A percentile compares a stretch with the other conserved stretches of the same genome.
These are phyloP conservation scores for Heterocephalus glaber DNA, from an alignment of 2,113 vertebrate genomes.

Conservation along the genomic window DNA sequence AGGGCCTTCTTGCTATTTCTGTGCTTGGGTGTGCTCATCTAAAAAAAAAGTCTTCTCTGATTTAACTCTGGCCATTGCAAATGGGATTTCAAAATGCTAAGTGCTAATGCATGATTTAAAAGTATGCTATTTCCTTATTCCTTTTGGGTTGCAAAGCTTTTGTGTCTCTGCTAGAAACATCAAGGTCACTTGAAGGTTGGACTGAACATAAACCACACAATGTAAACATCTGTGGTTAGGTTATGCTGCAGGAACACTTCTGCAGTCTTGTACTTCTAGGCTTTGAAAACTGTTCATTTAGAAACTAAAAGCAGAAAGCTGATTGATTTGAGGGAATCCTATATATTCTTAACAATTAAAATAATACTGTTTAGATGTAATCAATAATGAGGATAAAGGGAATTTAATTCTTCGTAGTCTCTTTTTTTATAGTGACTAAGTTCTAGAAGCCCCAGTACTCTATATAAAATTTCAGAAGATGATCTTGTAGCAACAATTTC, in stretches of 20 bases:
- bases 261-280: not conserved
- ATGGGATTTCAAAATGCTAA: slow-evolving; percentile 78
- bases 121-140: slow-evolving; percentile 65
- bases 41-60: slow-evolving; percentile 1
- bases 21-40: slow-evolving; percentile 58
- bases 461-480: not conserved
- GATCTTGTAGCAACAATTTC: not conserved
- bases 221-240: slow-evolving; percentile 17
- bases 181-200: slow-evolving; percentile 57
- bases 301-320: not conserved
- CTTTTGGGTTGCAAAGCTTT: slow-evolving; percentile 66
- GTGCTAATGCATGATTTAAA: slow-evolving; percentile 81
- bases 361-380: not conserved
- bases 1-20: not conserved
- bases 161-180: slow-evolving; percentile 59
- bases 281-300: not conserved
- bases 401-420: not conserved
- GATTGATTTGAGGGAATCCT: not conserved
- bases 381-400: not conserved
- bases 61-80: slow-evolving; percentile 59
- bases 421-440: not conserved
- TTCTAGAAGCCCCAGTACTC: not conserved
- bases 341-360: not conserved
- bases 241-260: not conserved
- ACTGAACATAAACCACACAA: not conserved